phyloP scores from a whole-genome alignment of 2,797 vertebrate genomes.

The Chlorospingus flavigularis region DNA sequence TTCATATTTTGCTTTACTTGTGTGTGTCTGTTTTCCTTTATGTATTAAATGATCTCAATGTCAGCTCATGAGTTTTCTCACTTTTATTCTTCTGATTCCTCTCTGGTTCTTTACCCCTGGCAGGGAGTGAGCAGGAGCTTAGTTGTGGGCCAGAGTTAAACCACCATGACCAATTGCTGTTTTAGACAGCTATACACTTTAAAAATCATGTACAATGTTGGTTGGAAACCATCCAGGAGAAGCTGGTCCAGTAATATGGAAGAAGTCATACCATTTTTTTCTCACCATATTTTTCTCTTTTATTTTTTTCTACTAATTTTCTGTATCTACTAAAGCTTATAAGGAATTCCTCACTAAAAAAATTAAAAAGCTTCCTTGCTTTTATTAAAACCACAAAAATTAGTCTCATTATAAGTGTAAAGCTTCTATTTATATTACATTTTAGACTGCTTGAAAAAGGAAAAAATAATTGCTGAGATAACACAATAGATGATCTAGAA shows the following conservation, averaged over 20 bases:
- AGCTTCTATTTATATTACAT: neutral
- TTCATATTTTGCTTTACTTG: neutral
- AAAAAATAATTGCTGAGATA: neutral
- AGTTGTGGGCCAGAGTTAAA: neutral
- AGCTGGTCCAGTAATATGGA: neutral
- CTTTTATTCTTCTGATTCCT: neutral
- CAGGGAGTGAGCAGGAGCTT: neutral
- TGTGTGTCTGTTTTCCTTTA: neutral
- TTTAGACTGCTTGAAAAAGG: neutral
- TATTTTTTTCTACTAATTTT: neutral
- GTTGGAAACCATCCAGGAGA: neutral
- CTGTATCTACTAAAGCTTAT: neutral
- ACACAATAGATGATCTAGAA: neutral
- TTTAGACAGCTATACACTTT: neutral
- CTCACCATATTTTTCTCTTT: neutral
- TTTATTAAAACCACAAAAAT: neutral
- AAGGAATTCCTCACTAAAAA: neutral
- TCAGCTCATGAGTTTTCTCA: neutral
- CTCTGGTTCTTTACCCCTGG: neutral
- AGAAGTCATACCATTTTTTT: neutral
- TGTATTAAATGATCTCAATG: fast-evolving
- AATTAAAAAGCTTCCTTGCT: neutral
- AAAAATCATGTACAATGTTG: neutral
- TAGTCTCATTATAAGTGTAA: neutral
- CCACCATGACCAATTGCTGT: neutral